Evolutionary conservation across 2,797 vertebrate species (phyloP).

Genomic region (Salmo trutta): DNA sequence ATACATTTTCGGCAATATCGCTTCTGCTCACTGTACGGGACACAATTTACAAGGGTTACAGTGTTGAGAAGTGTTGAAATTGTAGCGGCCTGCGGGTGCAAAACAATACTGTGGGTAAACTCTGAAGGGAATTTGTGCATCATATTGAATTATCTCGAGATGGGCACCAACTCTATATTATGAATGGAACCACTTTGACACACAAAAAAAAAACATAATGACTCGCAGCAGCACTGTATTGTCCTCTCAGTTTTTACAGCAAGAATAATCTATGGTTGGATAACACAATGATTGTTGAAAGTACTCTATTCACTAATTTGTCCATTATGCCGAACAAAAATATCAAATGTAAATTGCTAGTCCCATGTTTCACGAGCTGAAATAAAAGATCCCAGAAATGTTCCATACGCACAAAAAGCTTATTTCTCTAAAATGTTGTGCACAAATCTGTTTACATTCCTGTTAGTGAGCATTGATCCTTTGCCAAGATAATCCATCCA

Average conservation of each 20-base stretch:
- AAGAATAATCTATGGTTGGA: too few species aligned
- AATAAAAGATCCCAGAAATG: too few species aligned
- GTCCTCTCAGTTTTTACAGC: too few species aligned
- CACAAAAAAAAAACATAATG: not conserved
- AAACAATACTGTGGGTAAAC: constrained; percentile 1
- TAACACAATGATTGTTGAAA: not conserved
- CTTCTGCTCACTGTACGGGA: not conserved
- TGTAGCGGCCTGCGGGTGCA: not conserved
- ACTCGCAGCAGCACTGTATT: not conserved
- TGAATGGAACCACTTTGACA: not conserved
- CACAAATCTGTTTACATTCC: too few species aligned
- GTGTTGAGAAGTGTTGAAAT: constrained; percentile 10
- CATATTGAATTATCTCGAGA: not conserved
- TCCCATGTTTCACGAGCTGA: too few species aligned
- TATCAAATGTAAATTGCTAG: too few species aligned
- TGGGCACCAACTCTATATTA: not conserved
- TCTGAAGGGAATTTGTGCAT: not conserved
- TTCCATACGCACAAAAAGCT: too few species aligned
- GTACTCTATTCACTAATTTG: not conserved
- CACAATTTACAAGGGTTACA: constrained; percentile 14
- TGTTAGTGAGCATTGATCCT: too few species aligned
- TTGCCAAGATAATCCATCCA: too few species aligned
- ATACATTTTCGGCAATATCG: constrained; percentile 11
- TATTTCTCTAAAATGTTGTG: too few species aligned
- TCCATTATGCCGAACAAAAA: not conserved